These are phyloP conservation scores for Delphinus delphis DNA, from an alignment of 2,113 vertebrate species.

Conservation along the genomic window DNA sequence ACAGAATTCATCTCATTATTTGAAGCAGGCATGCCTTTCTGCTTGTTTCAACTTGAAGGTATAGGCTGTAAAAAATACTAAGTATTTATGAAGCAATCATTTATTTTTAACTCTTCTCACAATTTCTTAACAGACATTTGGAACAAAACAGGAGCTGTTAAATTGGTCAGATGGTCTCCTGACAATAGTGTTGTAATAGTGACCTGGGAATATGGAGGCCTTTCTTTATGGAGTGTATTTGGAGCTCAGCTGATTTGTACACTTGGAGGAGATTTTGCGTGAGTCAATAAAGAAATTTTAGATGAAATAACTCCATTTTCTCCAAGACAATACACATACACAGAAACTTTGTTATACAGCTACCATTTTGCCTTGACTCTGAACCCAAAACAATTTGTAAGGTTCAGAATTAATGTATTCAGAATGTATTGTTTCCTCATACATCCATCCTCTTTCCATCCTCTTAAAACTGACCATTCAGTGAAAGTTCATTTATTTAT, in stretches of 20 bases:
- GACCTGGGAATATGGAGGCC: constrained; percentile 96
- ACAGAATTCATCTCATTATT: neutral
- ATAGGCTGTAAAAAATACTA: neutral
- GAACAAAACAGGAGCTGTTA: constrained; percentile 98
- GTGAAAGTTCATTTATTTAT: constrained; percentile 22
- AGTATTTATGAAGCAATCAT: neutral
- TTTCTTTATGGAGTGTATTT: constrained; percentile 98
- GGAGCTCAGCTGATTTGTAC: constrained; percentile 99
- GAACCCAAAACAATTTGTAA: constrained; percentile 4
- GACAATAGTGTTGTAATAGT: constrained; percentile 97
- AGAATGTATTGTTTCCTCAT: neutral
- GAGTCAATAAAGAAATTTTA: constrained; percentile 79
- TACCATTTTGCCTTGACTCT: neutral
- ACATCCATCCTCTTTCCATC: neutral
- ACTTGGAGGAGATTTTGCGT: constrained; percentile 98
- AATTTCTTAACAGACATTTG: constrained; percentile 91
- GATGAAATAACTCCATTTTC: constrained; percentile 2
- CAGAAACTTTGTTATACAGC: neutral
- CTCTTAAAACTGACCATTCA: neutral
- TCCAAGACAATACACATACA: neutral
- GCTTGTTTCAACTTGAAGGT: constrained; percentile 12
- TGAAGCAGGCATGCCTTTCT: neutral
- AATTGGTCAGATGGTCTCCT: constrained; percentile 95
- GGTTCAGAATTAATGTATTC: constrained; percentile 29
- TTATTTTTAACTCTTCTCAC: constrained; percentile 54